Base-by-base conservation (phyloP, 2,113 vertebrate genomes). In the Actenoides hombroni region DNA sequence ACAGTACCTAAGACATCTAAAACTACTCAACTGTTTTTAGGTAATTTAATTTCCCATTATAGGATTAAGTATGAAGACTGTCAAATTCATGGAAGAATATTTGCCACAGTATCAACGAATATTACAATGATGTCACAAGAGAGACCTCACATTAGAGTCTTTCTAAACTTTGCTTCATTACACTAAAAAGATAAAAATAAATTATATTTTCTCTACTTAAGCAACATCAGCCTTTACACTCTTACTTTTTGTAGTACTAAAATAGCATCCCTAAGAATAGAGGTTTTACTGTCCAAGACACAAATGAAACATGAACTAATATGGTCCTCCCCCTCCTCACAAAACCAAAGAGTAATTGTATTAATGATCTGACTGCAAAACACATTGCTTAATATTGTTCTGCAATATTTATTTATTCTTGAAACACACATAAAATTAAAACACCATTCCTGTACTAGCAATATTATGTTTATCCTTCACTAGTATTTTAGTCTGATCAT, bases 371-470 rank as follows among this genome's bases (percentile, higher is more conserved):
- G 54, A 33, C 59, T 93, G 20, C 78, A 96, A 85, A 97, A 63
- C 11, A 78, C 14, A 44, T 87, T 75, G 18, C 25, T 96, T 96
- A 91, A 85, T 94, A 87, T 53, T 95, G 54, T 92, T 95, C 83
- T 94, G 48, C 86, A 96, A 91, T 67, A 73, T 83, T 83, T 97
- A 95, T 76, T 87, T 73, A 88, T 96, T 98, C 60, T 96, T 96
- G 35, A 91, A 96, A 96, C 42, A 86, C 35, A 46, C 5, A 17
- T 69, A 37, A 7, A 83, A 35, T 63, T 77, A 94, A 96, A 96
- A 25, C n/a, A 44, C 18, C 19, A 49, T 69, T 94, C 57, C 69
- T 96, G 28, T 84, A 51, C 21, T 81, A 20, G 42, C 64, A 96
- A 79, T 75, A 94, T 97, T 92, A 95, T 63, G 44, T 95, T 97